Conservation (phyloP, 2,888 invertebrate species). For the Clusia tigrina region DNA sequence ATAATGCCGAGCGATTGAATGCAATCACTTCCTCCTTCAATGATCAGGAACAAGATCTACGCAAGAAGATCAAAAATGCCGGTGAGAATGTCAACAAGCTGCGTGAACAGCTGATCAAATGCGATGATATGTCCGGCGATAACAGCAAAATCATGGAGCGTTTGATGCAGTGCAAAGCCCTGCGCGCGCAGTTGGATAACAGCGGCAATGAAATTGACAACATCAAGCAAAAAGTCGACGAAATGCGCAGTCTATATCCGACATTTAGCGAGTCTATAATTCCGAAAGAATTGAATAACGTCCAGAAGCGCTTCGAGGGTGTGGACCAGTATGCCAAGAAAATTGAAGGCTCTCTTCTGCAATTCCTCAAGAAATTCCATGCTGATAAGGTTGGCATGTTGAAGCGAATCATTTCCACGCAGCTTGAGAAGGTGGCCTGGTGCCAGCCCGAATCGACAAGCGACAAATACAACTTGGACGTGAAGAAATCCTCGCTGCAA, state of each 20-base stretch:
- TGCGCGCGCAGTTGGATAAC: slow-evolving; percentile 76
- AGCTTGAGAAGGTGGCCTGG: slow-evolving; percentile 90
- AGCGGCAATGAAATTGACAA: slow-evolving; percentile 75
- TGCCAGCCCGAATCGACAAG: slow-evolving; percentile 88
- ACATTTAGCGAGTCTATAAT: slow-evolving; percentile 79
- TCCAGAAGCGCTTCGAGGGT: slow-evolving; percentile 85
- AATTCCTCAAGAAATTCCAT: slow-evolving; percentile 86
- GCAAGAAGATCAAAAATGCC: slow-evolving; percentile 75
- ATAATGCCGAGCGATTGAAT: slow-evolving; percentile 78
- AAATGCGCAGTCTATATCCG: slow-evolving; percentile 78
- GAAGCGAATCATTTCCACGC: slow-evolving; percentile 79
- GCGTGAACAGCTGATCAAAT: slow-evolving; percentile 85
- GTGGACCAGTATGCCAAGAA: slow-evolving; percentile 82
- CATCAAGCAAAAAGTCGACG: slow-evolving; percentile 74
- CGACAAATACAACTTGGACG: slow-evolving; percentile 91
- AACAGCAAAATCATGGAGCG: slow-evolving; percentile 84
- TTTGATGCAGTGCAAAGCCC: slow-evolving; percentile 75
- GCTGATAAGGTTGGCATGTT: slow-evolving; percentile 84
- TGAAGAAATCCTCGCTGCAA: slow-evolving; percentile 81
- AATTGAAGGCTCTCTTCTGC: slow-evolving; percentile 78
- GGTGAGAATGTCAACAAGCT: slow-evolving; percentile 76
- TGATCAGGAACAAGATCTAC: slow-evolving; percentile 77
- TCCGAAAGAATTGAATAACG: slow-evolving; percentile 81
- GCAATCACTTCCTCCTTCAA: slow-evolving; percentile 76
- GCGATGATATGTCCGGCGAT: slow-evolving; percentile 89